Evolutionary conservation across 1,140 invertebrate genomes (phyloP).

Genomic region (Spodoptera litura): DNA sequence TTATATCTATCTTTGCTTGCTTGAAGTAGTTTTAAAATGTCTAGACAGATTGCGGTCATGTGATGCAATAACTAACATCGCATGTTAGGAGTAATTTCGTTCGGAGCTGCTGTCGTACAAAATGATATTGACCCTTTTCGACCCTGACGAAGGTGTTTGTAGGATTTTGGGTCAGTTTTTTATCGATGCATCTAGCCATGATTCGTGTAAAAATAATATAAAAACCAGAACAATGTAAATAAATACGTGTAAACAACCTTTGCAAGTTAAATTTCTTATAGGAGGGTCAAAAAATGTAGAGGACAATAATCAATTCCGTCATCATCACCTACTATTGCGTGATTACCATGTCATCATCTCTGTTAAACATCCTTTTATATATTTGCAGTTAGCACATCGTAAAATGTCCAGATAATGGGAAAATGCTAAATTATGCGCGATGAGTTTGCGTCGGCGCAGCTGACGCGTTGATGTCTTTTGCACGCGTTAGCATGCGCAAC

Average conservation of each 20-base stretch:
- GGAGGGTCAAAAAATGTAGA: no score
- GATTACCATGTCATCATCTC: not conserved
- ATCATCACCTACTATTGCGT: not conserved
- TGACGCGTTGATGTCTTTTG: conserved; percentile 59
- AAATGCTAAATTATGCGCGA: not conserved
- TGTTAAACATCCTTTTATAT: conserved; percentile 26
- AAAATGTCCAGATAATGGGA: conserved; percentile 14
- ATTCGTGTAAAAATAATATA: not conserved
- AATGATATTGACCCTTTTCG: conserved; percentile 59
- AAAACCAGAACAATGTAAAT: not conserved
- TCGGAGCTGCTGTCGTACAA: conserved; percentile 25
- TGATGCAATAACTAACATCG: conserved; percentile 47
- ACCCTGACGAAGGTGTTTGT: conserved; percentile 30
- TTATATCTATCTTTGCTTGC: no score
- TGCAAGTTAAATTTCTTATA: no score
- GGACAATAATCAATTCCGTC: not conserved
- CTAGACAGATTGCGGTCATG: conserved; percentile 36
- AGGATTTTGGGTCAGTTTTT: not conserved
- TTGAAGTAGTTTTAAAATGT: conserved; percentile 25
- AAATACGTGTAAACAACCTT: no score
- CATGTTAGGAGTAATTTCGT: conserved; percentile 53
- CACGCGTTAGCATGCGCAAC: conserved; percentile 2
- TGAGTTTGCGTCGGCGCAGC: conserved; percentile 21
- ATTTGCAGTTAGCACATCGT: not conserved
- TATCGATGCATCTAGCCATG: not conserved